Percentiles rank a stretch among this genome's conserved stretches.
phyloP scores from a whole-genome alignment of 2,113 vertebrate species.

The Rutilus rutilus region DNA sequence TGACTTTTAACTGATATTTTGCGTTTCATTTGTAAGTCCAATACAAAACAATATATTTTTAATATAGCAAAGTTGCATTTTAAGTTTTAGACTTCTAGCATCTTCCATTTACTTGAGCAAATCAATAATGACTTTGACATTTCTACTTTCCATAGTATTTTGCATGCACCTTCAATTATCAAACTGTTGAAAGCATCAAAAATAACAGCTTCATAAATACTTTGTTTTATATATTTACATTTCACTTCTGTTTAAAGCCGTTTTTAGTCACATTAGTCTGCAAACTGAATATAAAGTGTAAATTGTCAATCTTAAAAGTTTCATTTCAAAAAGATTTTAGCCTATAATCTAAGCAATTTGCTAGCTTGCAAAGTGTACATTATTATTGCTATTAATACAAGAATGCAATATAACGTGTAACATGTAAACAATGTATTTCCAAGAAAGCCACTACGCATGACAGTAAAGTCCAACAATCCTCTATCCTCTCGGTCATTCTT shows the following conservation, averaged over 20 bases:
- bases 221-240: background rate
- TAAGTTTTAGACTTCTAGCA: background rate
- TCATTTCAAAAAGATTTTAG: background rate
- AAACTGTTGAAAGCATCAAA: background rate
- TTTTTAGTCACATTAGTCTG: background rate
- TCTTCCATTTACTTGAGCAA: no score
- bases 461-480: background rate
- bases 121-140: no score
- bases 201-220: background rate
- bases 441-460: background rate
- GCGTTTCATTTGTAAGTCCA: background rate
- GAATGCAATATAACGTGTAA: background rate
- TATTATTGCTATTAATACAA: background rate
- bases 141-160: background rate
- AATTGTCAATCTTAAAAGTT: no score
- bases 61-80: background rate
- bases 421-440: no score
- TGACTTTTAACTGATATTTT: background rate
- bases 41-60: background rate
- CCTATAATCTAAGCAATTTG: background rate
- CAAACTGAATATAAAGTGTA: background rate
- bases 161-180: background rate
- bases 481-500: slow-evolving; percentile 21
- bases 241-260: background rate
- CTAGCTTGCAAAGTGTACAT: background rate